A percentile compares a stretch with the other conserved stretches of the same genome.
Evolutionary conservation across 2,113 vertebrate species (phyloP).

Genomic region (Argyrosomus japonicus): DNA sequence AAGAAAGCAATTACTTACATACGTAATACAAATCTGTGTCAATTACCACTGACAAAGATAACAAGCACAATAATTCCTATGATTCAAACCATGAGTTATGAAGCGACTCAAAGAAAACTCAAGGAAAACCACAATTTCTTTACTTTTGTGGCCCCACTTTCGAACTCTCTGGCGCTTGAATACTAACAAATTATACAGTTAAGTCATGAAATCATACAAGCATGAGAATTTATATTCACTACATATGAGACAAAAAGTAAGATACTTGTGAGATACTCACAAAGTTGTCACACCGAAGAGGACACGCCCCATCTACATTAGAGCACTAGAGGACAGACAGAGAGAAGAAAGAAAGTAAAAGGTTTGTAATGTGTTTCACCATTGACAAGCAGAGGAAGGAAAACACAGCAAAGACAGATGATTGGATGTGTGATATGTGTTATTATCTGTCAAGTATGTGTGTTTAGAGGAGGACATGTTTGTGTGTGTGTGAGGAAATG

Average conservation of each 20-base stretch:
- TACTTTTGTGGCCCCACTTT: not conserved
- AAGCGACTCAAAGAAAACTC: not conserved
- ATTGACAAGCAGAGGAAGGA: not conserved
- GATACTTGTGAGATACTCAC: constrained; percentile 62
- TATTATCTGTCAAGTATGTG: not conserved
- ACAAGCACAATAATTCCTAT: constrained; percentile 4
- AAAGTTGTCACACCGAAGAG: constrained; percentile 74
- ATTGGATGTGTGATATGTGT: not conserved
- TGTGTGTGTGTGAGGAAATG: constrained; percentile 31
- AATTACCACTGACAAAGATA: constrained; percentile 9
- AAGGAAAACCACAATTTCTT: not conserved
- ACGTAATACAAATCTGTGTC: constrained; percentile 17
- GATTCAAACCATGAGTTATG: constrained; percentile 1
- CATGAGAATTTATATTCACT: not conserved
- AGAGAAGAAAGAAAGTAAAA: not conserved
- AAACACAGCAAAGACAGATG: not conserved
- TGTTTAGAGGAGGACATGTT: constrained; percentile 6
- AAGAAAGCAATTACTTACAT: constrained; percentile 37
- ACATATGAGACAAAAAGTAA: not conserved
- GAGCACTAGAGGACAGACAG: constrained; percentile 66
- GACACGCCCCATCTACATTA: constrained; percentile 69
- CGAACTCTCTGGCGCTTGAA: not conserved
- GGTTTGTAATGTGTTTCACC: not conserved
- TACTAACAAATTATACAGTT: not conserved
- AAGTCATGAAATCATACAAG: not conserved